Percentiles rank a stretch among this genome's conserved stretches.
Evolutionary conservation across 2,888 invertebrate species (phyloP).

Genomic region (Drosophila eohydei): DNA sequence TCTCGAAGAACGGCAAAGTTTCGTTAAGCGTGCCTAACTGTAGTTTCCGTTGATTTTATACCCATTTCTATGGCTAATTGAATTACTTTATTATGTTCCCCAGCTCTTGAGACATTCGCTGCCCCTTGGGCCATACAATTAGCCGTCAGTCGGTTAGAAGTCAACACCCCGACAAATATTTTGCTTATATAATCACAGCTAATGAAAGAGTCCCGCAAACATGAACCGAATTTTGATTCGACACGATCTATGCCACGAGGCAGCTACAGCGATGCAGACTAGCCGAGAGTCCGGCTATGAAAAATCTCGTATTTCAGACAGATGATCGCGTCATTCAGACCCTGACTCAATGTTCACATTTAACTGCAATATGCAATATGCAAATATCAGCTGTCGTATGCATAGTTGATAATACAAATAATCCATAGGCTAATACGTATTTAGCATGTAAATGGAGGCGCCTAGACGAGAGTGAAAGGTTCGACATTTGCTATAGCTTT

Average conservation of each 20-base stretch:
- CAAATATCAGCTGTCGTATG: slow-evolving; percentile 40
- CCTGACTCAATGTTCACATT: slow-evolving; percentile 38
- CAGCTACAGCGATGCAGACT: slow-evolving; percentile 15
- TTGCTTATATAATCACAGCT: slow-evolving; percentile 69
- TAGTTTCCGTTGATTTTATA: slow-evolving; percentile 26
- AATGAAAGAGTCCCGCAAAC: slow-evolving; percentile 52
- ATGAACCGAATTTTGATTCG: slow-evolving; percentile 42
- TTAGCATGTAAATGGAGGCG: slow-evolving; percentile 68
- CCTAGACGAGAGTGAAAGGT: slow-evolving; percentile 61
- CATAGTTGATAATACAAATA: slow-evolving; percentile 37
- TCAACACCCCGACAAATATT: slow-evolving; percentile 67
- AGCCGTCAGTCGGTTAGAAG: slow-evolving; percentile 55
- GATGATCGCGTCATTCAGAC: slow-evolving; percentile 35
- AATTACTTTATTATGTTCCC: slow-evolving; percentile 41
- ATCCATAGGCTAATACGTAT: slow-evolving; percentile 39
- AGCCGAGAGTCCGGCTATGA: slow-evolving; percentile 17
- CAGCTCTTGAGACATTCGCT: slow-evolving; percentile 21
- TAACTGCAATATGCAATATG: slow-evolving; percentile 65
- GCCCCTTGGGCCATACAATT: slow-evolving; percentile 47
- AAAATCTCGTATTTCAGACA: slow-evolving; percentile 9
- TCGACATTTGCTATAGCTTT: slow-evolving; percentile 42
- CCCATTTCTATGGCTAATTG: slow-evolving; percentile 43
- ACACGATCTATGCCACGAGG: slow-evolving; percentile 61
- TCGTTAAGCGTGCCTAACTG: slow-evolving; percentile 33
- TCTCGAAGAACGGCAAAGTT: slow-evolving; percentile 19